These are phyloP conservation scores for Daboia siamensis DNA, from an alignment of 2,113 vertebrate species.

Conservation along the genomic window DNA sequence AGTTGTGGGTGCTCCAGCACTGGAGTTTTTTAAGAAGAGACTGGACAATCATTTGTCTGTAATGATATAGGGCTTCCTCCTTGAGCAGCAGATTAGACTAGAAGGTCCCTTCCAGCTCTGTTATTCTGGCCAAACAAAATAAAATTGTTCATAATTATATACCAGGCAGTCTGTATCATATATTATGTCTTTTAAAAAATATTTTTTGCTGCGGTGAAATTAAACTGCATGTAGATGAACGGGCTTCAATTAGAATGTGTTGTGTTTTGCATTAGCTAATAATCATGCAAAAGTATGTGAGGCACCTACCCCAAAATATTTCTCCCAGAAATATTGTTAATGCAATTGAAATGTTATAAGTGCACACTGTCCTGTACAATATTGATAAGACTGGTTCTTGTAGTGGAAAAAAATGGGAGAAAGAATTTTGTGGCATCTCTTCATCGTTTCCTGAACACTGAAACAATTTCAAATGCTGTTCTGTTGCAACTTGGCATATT, in stretches of 20 bases:
- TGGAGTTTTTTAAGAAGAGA: too few relatives aligned
- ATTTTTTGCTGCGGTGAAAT: not conserved
- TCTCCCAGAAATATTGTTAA: not conserved
- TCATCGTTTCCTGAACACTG: too few relatives aligned
- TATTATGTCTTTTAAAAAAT: not conserved
- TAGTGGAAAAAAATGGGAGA: too few relatives aligned
- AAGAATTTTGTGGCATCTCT: too few relatives aligned
- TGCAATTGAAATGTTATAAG: not conserved
- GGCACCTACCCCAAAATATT: not conserved
- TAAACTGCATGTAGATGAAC: not conserved
- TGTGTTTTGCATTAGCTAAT: not conserved
- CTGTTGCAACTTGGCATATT: too few relatives aligned
- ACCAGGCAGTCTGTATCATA: not conserved
- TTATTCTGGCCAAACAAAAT: not conserved
- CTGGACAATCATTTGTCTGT: not conserved
- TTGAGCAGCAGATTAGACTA: too few relatives aligned
- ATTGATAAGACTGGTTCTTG: not conserved
- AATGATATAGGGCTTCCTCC: not conserved
- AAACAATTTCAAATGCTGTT: too few relatives aligned
- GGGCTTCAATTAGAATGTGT: not conserved
- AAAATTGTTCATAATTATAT: not conserved
- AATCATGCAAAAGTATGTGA: not conserved
- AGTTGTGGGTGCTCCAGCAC: too few relatives aligned
- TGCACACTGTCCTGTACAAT: not conserved
- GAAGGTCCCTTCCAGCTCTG: not conserved